Percentiles rank a stretch among this genome's conserved stretches.
These are phyloP conservation scores for Pampusana beccarii DNA, from an alignment of 2,113 vertebrate genomes.

Conservation along the genomic window DNA sequence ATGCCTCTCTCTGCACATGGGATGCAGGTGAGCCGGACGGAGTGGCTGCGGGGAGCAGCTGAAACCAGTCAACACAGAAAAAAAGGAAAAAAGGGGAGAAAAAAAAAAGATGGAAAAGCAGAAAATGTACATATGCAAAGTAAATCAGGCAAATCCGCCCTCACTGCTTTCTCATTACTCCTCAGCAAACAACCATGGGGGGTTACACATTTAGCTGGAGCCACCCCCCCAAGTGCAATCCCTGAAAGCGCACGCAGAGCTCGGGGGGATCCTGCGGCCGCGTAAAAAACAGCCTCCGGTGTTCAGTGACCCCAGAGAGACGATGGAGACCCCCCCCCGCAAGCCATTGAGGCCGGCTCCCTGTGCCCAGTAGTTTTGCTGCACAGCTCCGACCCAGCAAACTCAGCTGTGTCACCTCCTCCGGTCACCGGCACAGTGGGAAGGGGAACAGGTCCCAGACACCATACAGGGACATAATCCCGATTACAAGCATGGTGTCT, in stretches of 20 bases:
- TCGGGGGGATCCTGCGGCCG: neutral
- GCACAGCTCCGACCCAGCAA: neutral
- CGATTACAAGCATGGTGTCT: neutral
- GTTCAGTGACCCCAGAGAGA: neutral
- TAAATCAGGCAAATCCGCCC: neutral
- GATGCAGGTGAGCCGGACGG: neutral
- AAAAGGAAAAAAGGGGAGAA: neutral
- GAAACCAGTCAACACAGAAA: neutral
- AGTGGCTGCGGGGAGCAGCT: neutral
- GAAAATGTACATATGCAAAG: conserved; percentile 4
- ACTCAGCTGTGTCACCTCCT: neutral
- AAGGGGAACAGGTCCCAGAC: neutral
- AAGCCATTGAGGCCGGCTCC: neutral
- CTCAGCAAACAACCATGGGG: fast-evolving
- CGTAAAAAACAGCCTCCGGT: neutral
- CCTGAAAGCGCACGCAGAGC: neutral
- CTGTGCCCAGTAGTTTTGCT: fast-evolving
- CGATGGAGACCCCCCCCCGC: neutral
- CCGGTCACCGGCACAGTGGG: neutral
- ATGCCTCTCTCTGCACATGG: neutral
- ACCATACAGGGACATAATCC: neutral
- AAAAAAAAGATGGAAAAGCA: neutral
- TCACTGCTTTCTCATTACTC: neutral
- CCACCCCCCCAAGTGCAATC: neutral
- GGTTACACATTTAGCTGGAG: neutral